Conservation (phyloP, 2,113 vertebrate species). For the Sarotherodon lohbergeri region DNA sequence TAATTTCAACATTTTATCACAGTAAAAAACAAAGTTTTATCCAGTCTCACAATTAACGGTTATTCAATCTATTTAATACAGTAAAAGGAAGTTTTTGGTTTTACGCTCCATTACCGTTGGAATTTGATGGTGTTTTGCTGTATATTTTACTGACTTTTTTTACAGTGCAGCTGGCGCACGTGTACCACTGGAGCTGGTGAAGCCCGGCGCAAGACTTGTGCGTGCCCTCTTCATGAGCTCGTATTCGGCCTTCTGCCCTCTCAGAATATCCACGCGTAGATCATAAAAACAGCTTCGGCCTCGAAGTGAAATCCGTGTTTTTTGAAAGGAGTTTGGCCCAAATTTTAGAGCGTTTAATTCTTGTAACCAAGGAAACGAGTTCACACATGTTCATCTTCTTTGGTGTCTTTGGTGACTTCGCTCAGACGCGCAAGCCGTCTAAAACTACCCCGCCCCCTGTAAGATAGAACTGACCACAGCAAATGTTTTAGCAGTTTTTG, state of each 20-base stretch:
- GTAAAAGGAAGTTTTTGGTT: no score
- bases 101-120: no score
- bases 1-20: no score
- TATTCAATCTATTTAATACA: no score
- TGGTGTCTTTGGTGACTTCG: background rate
- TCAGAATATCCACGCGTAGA: background rate
- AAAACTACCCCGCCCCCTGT: background rate
- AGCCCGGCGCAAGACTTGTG: background rate
- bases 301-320: background rate
- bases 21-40: no score
- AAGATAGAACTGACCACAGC: background rate
- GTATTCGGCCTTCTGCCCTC: background rate
- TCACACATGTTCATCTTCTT: background rate
- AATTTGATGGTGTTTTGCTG: no score
- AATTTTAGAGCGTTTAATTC: background rate
- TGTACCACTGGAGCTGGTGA: conserved; percentile 90
- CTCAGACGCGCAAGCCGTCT: background rate
- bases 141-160: no score
- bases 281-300: background rate
- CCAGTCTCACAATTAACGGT: no score
- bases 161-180: conserved; percentile 81
- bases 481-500: background rate
- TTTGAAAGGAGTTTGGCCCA: background rate
- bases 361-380: background rate
- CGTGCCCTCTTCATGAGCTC: background rate